Percentiles rank a stretch among this genome's conserved stretches.
These are phyloP conservation scores for Ypsolopha sequella DNA, from an alignment of 2,888 invertebrate species.

Conservation along the genomic window DNA sequence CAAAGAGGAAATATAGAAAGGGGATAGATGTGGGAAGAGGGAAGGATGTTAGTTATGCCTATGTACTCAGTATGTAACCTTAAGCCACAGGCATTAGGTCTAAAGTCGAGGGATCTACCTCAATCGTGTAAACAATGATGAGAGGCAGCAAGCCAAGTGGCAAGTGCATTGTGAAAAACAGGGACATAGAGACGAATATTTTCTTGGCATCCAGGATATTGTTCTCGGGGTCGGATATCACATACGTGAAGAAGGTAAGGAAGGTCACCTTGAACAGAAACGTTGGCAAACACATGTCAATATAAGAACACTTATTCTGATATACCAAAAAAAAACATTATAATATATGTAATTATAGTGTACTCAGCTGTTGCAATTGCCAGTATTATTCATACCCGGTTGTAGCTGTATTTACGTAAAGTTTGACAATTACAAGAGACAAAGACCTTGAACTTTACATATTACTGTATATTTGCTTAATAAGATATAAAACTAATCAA, in stretches of 20 bases:
- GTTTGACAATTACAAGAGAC: no score
- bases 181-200: conserved; percentile 88
- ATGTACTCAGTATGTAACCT: background rate
- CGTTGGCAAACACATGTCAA: conserved; percentile 1
- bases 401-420: no score
- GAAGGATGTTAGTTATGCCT: background rate
- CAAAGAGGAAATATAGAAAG: no score
- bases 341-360: no score
- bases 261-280: conserved; percentile 78
- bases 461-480: no score
- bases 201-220: conserved; percentile 84
- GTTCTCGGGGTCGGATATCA: conserved; percentile 74
- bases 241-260: conserved; percentile 86
- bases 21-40: background rate
- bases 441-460: no score
- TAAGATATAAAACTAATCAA: no score
- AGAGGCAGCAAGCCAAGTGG: conserved; percentile 87
- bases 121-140: conserved; percentile 78
- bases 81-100: background rate
- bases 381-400: no score
- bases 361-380: no score
- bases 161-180: conserved; percentile 90
- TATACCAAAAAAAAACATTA: no score
- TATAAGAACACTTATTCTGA: no score
- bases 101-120: conserved; percentile 72